phyloP scores from a whole-genome alignment of 2,888 invertebrate species.

The Kryphioiulus occultus region DNA sequence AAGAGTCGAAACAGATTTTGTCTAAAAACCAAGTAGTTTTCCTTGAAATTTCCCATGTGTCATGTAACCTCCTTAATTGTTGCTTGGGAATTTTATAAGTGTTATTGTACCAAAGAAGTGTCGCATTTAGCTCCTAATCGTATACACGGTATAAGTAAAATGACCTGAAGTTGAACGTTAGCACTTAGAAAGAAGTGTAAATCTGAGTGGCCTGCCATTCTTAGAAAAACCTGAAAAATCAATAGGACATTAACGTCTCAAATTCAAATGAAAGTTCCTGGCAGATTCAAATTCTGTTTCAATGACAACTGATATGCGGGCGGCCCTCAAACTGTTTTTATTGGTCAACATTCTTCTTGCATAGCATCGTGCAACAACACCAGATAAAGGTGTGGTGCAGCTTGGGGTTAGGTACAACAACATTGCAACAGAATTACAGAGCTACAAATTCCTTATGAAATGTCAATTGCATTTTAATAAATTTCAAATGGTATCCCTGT shows the following conservation, averaged over 20 bases:
- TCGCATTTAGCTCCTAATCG: no score
- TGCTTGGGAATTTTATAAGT: background rate
- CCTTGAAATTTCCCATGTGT: background rate
- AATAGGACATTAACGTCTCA: background rate
- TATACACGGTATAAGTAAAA: no score
- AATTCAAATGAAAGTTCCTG: background rate
- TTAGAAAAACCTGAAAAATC: background rate
- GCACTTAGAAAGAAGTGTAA: no score
- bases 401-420: background rate
- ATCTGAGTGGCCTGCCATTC: background rate
- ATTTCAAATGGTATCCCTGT: background rate
- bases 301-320: background rate
- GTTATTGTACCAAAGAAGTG: background rate
- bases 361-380: conserved; percentile 22
- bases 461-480: background rate
- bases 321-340: background rate
- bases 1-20: background rate
- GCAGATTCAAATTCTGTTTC: background rate
- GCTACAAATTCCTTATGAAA: background rate
- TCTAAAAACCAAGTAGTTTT: background rate
- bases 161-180: no score
- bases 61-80: background rate
- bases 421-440: background rate
- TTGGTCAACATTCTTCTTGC: background rate
- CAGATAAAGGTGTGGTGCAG: background rate